phyloP scores from a whole-genome alignment of 2,113 vertebrate genomes.

The Macrotis lagotis region DNA sequence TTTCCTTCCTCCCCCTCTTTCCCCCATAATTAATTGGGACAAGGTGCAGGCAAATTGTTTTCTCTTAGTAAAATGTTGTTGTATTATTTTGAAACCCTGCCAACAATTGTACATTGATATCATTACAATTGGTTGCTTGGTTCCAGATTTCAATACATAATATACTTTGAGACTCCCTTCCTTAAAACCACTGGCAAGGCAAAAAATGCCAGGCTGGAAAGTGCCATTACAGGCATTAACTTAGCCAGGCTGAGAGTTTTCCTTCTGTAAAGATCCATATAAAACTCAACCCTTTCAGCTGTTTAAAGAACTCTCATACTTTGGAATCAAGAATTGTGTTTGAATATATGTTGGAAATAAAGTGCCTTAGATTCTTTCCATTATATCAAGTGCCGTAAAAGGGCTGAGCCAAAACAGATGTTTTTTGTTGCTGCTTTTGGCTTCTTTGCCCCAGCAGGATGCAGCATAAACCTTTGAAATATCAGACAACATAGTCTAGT shows the following conservation, averaged over 20 bases:
- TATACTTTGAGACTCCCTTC: constrained; percentile 28
- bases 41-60: constrained; percentile 35
- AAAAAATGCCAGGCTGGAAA: neutral
- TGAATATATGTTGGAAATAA: constrained; percentile 49
- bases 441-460: neutral
- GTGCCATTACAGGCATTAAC: neutral
- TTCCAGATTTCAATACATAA: constrained; percentile 25
- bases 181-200: neutral
- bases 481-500: neutral
- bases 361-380: constrained; percentile 3
- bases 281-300: constrained; percentile 28
- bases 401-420: constrained; percentile 26
- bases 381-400: constrained; percentile 57
- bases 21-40: constrained; percentile 52
- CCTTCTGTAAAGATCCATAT: constrained; percentile 17
- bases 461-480: constrained; percentile 54
- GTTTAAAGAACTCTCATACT: constrained; percentile 24
- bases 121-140: constrained; percentile 14
- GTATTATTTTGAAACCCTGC: constrained; percentile 58
- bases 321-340: constrained; percentile 47
- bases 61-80: constrained; percentile 52
- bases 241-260: neutral
- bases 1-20: no score
- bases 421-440: neutral
- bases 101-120: constrained; percentile 49